A percentile compares a stretch with the other conserved stretches of the same genome.
phyloP scores from a whole-genome alignment of 2,113 vertebrate species.

The zebrafish (Danio rerio) region DNA sequence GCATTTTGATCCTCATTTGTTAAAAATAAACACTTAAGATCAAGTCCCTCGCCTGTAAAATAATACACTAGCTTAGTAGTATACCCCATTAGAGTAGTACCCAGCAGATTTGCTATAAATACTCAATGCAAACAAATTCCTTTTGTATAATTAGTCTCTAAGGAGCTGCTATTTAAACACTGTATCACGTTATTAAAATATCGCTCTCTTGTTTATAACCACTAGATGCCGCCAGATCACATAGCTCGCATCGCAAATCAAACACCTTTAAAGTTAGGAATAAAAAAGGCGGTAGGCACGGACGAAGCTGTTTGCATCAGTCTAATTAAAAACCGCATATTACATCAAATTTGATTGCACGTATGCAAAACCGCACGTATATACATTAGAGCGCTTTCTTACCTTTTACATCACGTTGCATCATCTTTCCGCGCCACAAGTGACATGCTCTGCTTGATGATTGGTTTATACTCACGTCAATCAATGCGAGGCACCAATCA shows the following conservation, averaged over 20 bases:
- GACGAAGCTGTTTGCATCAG: background rate
- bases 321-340: background rate
- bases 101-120: background rate
- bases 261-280: background rate
- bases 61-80: background rate
- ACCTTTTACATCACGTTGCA: background rate
- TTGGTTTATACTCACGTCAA: constrained; percentile 32
- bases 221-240: background rate
- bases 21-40: background rate
- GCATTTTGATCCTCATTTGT: background rate
- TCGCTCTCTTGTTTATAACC: background rate
- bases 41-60: background rate
- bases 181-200: background rate
- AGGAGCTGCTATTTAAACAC: background rate
- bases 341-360: background rate
- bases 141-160: background rate
- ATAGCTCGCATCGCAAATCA: background rate
- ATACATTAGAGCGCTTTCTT: background rate
- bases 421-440: constrained; percentile 23
- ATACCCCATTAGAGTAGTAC: background rate
- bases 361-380: background rate
- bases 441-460: background rate
- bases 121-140: background rate
- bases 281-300: no score
- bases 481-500: constrained; percentile 22